Evolutionary conservation across 1,140 invertebrate genomes (phyloP), one percentile per base, ranked within the genome.

Genomic region (Pseudomyrmex cubaensis): DNA sequence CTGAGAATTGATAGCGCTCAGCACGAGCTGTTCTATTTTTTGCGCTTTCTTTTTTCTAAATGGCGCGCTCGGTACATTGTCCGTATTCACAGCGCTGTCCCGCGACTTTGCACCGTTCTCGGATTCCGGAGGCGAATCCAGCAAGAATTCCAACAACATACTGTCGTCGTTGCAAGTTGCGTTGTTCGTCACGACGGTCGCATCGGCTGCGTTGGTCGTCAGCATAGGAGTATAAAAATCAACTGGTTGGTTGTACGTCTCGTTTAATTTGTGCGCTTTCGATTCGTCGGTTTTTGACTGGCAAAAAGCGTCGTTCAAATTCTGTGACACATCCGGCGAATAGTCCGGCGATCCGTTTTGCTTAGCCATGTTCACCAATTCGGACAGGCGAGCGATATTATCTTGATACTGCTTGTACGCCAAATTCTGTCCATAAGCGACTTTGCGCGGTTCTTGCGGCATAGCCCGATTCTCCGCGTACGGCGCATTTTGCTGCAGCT

Each of bases 121-220:
- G 0, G 91, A 91, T 35, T 35, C 35, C 1, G 91, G 89, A 56
- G 90, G 92, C 2, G 93, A 93, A 50, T 94, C 91, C 35, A 92
- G 87, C 3, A 94, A 57, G 74, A 93, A 93, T 46, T 94, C 94
- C 77, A 94, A 90, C 0, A 94, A 91, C 25, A 94, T 50, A 57
- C 90, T 93, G 25, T 94, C 93, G 20, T 94, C 94, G 54, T 94
- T 94, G 63, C 92, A 94, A 1, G 94, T 94, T 2, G 94, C 94
- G 35, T 94, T 94, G 54, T 93, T 94, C 10, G 94, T 94, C 61
- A 94, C 56, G 8, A 91, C 86, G 4, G 93, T 93, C 20, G 89
- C 67, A 54, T 94, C 91, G 59, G 89, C 64, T 1, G 35, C 35
- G 35, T 35, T 35, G 7, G 35, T 35, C 35, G 5, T 35, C 82